Evolutionary conservation across 2,797 vertebrate genomes (phyloP).

Genomic region (Lepus townsendii): DNA sequence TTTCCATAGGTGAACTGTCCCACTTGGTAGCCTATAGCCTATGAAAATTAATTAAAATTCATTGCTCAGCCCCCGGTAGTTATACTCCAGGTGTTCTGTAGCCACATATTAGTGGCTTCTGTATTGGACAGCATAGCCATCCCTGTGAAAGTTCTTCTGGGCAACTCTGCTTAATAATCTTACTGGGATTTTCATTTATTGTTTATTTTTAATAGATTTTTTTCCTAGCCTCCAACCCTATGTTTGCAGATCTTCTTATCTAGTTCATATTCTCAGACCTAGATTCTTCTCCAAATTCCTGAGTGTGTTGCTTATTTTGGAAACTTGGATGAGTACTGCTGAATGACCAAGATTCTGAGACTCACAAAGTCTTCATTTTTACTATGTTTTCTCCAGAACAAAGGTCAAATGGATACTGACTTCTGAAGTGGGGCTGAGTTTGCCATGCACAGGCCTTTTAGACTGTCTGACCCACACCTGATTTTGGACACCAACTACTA

Average conservation of each 20-base stretch:
- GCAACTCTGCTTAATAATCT: background rate
- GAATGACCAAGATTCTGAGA: background rate
- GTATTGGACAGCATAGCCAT: background rate
- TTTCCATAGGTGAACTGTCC: background rate
- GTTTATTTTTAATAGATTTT: background rate
- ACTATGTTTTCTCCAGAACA: background rate
- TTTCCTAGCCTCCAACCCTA: background rate
- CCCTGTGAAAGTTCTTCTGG: background rate
- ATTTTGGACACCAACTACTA: background rate
- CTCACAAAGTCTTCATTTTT: background rate
- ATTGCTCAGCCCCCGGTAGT: background rate
- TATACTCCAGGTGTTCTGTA: background rate
- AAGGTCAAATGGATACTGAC: background rate
- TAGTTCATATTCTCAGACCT: background rate
- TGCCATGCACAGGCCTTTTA: background rate
- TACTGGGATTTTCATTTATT: background rate
- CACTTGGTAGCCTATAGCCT: background rate
- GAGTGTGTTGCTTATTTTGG: background rate
- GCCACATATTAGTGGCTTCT: background rate
- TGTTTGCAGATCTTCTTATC: background rate
- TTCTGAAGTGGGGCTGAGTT: background rate
- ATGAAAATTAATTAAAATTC: conserved; percentile 8
- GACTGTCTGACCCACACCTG: background rate
- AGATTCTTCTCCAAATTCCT: background rate
- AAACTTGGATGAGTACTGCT: background rate